Conservation (phyloP, 2,113 vertebrate species). For the Mandrillus leucophaeus region DNA sequence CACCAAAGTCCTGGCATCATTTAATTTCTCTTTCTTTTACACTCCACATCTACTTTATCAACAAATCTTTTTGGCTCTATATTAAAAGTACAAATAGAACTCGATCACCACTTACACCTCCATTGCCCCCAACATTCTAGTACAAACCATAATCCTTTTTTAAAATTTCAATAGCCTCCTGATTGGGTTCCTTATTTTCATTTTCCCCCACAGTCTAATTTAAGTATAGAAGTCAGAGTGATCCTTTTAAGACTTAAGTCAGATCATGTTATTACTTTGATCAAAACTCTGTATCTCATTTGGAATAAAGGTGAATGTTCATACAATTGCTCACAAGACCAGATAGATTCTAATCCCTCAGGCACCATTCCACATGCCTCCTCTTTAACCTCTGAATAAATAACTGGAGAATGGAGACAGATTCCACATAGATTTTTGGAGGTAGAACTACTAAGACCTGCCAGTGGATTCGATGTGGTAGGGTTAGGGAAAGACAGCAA, state of each 20-base stretch:
- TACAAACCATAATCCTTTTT: not conserved
- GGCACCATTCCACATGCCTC: not conserved
- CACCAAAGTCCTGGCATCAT: not conserved
- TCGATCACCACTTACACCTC: not conserved
- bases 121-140: not conserved
- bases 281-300: not conserved
- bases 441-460: not conserved
- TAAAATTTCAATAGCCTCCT: not conserved
- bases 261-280: not conserved
- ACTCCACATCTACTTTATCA: not conserved
- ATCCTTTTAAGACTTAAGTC: not conserved
- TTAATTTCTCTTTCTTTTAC: not conserved
- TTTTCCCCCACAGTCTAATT: not conserved
- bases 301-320: not conserved
- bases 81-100: not conserved
- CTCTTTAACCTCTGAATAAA: not conserved
- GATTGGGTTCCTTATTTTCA: not conserved
- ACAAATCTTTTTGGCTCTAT: not conserved
- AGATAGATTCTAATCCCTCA: not conserved
- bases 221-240: not conserved
- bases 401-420: not conserved
- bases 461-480: not conserved
- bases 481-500: not conserved
- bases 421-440: not conserved
- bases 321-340: not conserved